Evolutionary conservation across 2,888 invertebrate species (phyloP).

Genomic region (Ariolimax columbianus): DNA sequence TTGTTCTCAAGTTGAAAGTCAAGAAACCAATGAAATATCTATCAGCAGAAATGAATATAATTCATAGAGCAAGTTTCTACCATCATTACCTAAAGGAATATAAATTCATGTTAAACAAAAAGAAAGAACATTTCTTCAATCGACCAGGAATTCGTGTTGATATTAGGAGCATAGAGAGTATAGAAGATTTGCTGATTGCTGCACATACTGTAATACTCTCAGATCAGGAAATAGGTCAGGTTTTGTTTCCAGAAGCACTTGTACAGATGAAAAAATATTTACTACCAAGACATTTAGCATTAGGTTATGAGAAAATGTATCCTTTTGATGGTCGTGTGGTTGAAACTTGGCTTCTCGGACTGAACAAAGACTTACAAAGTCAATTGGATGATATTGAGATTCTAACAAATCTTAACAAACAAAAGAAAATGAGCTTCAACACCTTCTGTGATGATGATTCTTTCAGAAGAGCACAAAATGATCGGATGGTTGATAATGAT

Average conservation of each 20-base stretch:
- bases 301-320: background rate
- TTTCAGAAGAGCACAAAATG: constrained; percentile 31
- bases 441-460: constrained; percentile 33
- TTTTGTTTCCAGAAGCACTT: background rate
- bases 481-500: constrained; percentile 40
- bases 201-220: background rate
- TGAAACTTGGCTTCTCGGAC: constrained; percentile 38
- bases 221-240: background rate
- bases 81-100: background rate
- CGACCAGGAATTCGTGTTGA: background rate
- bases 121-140: background rate
- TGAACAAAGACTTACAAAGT: background rate
- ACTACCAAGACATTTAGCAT: background rate
- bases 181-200: background rate
- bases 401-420: background rate
- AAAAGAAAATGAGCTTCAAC: constrained; percentile 1
- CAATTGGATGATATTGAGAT: constrained; percentile 41
- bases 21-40: too few relatives aligned
- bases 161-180: background rate
- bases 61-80: background rate
- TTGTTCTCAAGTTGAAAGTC: constrained; percentile 7
- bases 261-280: background rate
- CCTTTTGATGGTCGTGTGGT: background rate
- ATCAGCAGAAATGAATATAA: background rate
- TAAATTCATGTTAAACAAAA: background rate